Evolutionary conservation across 1,140 invertebrate genomes (phyloP), one percentile per base, ranked within the genome.

Genomic region (Musca domestica): DNA sequence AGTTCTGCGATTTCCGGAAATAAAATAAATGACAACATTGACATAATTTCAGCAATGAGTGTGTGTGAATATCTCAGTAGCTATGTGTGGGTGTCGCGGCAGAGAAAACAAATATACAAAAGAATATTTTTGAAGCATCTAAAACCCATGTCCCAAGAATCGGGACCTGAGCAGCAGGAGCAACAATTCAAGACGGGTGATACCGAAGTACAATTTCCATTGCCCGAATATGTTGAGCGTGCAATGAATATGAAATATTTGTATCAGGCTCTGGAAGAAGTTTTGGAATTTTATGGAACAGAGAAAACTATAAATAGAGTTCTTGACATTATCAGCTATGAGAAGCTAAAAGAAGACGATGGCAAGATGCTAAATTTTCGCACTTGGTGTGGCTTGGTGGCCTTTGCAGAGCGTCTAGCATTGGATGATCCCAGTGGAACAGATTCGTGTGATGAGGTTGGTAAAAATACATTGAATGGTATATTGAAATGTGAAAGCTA

Each of bases 341-440:
- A 67, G 4, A 17, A 41, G 7, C n/a, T 66, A 1, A 66, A 66
- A 19, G 30, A 75, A 1, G 7, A 56, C 2, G 65, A 41, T 61
- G 10, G 52, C 64, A 48, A 9, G 70, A 70, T 2, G 64, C 69
- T 84, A 9, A 80, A 81, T 72, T 88, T 87, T 71, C 81, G 86
- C 2, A 76, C 80, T 14, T 88, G 86, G 85, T 87, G 86, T 69
- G 86, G 86, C 9, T 74, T 88, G n/a, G 86, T 86, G n/a, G 85
- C 86, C 0, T 81, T 84, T 47, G 81, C 80, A 6, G 87, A 88
- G 66, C 80, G 87, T 64, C 68, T 84, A 6, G 67, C 86, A 0
- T 74, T 84, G 19, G 74, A 81, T 3, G 72, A 84, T 23, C 72
- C 76, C 1, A 71, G 34, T 3, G 75, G 74, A 48, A 75, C 83